Base-by-base conservation (phyloP, 1,140 invertebrate genomes). In the Xylocopa sonorina region DNA sequence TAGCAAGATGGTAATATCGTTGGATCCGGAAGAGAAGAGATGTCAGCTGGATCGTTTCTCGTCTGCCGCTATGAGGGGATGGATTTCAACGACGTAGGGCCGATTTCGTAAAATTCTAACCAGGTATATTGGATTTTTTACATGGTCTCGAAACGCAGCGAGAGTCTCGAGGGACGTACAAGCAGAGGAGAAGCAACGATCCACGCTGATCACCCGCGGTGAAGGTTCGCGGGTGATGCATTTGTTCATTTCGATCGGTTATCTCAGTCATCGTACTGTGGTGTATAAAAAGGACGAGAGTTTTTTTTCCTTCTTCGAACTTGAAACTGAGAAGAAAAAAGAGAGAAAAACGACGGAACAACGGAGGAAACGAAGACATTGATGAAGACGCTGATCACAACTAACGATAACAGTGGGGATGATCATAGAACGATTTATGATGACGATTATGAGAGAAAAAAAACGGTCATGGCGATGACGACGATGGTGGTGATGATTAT, bases 41-140 rank as follows among this genome's bases (percentile, higher is more conserved):
- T 14, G 34, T 75, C 63, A 67, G 27, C 73, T n/a, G n/a, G 73
- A 55, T 76, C 63, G 73, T 76, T 67, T 76, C 72, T 55, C 64
- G 46, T 73, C 68, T 64, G 58, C 53, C 74, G n/a, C 68, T 43
- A 53, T 41, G 50, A 32, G 10, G 29, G n/a, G n/a, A n/a, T n/a
- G n/a, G n/a, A n/a, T n/a, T n/a, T n/a, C n/a, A n/a, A n/a, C n/a
- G n/a, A n/a, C n/a, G 51, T 72, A 83, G 68, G 68, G 21, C 66
- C 81, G 71, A 82, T 83, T n/a, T 68, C 68, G 80, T 75, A 75
- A 73, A 24, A 71, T 76, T 80, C 62, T 73, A 80, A 68, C 73
- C 72, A 73, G 71, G 57, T 68, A 66, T 74, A 64, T 85, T 84
- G 78, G 82, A 80, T 85, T 85, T 85, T 85, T 84, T 84, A 84